Conservation (phyloP, 2,113 vertebrate genomes). For the Dicaeum eximium region DNA sequence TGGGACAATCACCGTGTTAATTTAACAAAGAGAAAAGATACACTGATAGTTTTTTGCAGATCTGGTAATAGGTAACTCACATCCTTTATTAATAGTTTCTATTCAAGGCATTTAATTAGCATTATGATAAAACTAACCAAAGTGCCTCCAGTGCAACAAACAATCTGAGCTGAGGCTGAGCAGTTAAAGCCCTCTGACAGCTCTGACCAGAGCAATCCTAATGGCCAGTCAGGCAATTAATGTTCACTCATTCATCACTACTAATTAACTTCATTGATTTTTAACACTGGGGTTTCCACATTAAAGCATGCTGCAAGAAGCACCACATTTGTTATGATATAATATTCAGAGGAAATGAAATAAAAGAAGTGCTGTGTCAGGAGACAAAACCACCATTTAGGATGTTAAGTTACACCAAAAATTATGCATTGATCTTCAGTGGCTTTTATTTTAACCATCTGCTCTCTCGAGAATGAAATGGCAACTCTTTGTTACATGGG, state of each 20-base stretch:
- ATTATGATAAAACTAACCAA: background rate
- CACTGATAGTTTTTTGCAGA: background rate
- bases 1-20: accelerated
- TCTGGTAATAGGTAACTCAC: background rate
- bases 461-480: background rate
- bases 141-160: constrained; percentile 11
- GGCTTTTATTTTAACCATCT: background rate
- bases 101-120: constrained; percentile 2
- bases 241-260: constrained; percentile 83
- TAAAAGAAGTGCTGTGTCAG: background rate
- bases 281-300: constrained; percentile 48
- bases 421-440: background rate
- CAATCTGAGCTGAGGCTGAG: background rate
- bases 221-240: constrained; percentile 64
- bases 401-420: background rate
- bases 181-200: background rate
- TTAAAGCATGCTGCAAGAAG: background rate
- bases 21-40: background rate
- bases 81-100: background rate
- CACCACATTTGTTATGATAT: constrained; percentile 23
- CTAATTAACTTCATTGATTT: constrained; percentile 90
- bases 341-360: constrained; percentile 32
- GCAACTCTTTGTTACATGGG: background rate
- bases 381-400: background rate
- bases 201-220: constrained; percentile 60